Base-by-base conservation (phyloP, 2,888 invertebrate genomes). In the Diaphora mendica region DNA sequence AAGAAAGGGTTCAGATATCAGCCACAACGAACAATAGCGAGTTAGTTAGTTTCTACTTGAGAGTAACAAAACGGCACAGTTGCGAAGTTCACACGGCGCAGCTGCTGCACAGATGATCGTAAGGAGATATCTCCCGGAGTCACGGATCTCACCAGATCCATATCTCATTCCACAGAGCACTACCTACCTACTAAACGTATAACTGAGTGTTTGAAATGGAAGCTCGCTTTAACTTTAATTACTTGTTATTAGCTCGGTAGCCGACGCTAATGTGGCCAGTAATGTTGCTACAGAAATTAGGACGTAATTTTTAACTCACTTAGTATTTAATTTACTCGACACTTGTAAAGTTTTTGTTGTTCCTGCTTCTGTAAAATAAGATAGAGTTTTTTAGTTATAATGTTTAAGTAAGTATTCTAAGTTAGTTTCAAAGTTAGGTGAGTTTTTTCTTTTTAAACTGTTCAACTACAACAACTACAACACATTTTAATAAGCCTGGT, bases 91-190 rank as follows among this genome's bases (percentile, higher is more conserved):
- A 44, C 71, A 67, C 23, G 69, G 30, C 33, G 33, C 67, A 72
- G 71, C 66, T 72, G 71, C 42, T 59, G n/a, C 42, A 30, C 66
- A 62, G 65, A 72, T 67, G 71, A 67, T 33, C 55, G 55, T 30
- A 55, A 66, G 48, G 5, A 42, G 55, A 72, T 72, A 66, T 67
- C 64, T 51, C 23, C 13, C 70, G 70, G 59, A 62, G 30, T n/a
- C 62, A 26, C 23, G 71, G 51, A 65, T 71, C 65, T 65, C 48
- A 39, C 65, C 35, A 51, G 71, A 71, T 71, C 35, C 71, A 35
- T 65, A 65, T 65, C 71, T 65, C 65, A 55, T 13, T 48, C 20
- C 15, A 48, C 64, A 33, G 48, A 48, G 42, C 33, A 62, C 42
- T 42, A 23, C 44, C 42, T 23, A 15, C 20, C 33, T 15, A 30